Evolutionary conservation across 2,797 vertebrate species (phyloP).

Genomic region (Chelmon rostratus): DNA sequence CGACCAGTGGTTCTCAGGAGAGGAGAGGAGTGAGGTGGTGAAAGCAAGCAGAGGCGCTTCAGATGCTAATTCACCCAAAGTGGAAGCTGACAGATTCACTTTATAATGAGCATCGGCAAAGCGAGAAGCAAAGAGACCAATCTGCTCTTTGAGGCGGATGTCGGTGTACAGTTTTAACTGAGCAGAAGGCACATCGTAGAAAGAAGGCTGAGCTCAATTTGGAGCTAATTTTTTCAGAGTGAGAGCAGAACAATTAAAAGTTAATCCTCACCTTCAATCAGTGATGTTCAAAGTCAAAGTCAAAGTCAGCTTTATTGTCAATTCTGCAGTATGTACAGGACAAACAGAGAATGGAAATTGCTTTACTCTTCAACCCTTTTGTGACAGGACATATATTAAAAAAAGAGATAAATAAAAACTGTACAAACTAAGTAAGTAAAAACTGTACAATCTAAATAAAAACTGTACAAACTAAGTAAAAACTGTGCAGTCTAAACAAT

Average conservation of each 20-base stretch:
- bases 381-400: too few species aligned
- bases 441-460: too few species aligned
- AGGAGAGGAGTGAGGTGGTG: slow-evolving; percentile 40
- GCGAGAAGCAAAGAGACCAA: slow-evolving; percentile 55
- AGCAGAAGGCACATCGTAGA: slow-evolving; percentile 21
- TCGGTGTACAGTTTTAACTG: slow-evolving; percentile 41
- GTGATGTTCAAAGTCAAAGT: slow-evolving; percentile 19
- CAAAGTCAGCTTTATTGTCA: too few species aligned
- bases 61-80: slow-evolving; percentile 75
- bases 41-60: slow-evolving; percentile 58
- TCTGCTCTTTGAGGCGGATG: slow-evolving; percentile 34
- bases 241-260: slow-evolving; percentile 34
- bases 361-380: too few species aligned
- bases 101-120: slow-evolving; percentile 68
- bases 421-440: too few species aligned
- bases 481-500: too few species aligned
- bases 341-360: too few species aligned
- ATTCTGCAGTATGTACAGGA: too few species aligned
- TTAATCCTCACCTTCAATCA: slow-evolving; percentile 20
- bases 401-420: too few species aligned
- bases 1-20: slow-evolving; percentile 45
- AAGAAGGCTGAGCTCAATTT: slow-evolving; percentile 23
- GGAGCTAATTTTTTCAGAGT: slow-evolving; percentile 29
- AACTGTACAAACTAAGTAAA: too few species aligned
- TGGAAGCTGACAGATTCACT: slow-evolving; percentile 71